These are phyloP conservation scores for Drosophila tripunctata DNA, from an alignment of 2,888 invertebrate species.

Conservation along the genomic window DNA sequence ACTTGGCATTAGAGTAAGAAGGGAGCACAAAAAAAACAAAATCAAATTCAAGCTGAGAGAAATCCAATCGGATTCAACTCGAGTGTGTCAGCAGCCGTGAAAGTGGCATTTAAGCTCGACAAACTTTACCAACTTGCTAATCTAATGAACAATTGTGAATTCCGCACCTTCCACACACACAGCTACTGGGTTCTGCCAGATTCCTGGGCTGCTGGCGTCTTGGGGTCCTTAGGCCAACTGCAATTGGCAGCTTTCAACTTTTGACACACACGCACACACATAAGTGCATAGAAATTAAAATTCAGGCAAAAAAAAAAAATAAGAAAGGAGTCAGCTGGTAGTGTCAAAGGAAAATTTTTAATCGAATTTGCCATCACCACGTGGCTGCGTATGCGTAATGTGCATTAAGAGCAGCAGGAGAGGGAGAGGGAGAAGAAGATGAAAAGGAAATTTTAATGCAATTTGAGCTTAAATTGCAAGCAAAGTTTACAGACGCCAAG, in stretches of 20 bases:
- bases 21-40: not conserved
- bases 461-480: slow-evolving; percentile 63
- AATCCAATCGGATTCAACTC: slow-evolving; percentile 67
- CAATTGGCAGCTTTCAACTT: slow-evolving; percentile 67
- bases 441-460: slow-evolving; percentile 56
- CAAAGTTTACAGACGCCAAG: slow-evolving; percentile 57
- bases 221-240: slow-evolving; percentile 50
- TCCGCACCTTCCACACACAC: slow-evolving; percentile 62
- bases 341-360: slow-evolving; percentile 57
- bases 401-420: slow-evolving; percentile 12
- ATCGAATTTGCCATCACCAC: slow-evolving; percentile 63
- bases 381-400: slow-evolving; percentile 43
- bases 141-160: slow-evolving; percentile 77
- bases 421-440: not conserved
- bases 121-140: slow-evolving; percentile 78
- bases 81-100: slow-evolving; percentile 74
- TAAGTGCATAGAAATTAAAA: slow-evolving; percentile 53
- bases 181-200: not conserved
- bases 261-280: slow-evolving; percentile 51
- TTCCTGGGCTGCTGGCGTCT: not conserved
- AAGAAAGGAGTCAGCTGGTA: slow-evolving; percentile 6
- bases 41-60: slow-evolving; percentile 21
- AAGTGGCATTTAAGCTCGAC: slow-evolving; percentile 73
- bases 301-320: slow-evolving; percentile 16
- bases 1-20: slow-evolving; percentile 41